phyloP scores from a whole-genome alignment of 35 echinoderm and acorn worm species.

The Ophioderma brevispina region DNA sequence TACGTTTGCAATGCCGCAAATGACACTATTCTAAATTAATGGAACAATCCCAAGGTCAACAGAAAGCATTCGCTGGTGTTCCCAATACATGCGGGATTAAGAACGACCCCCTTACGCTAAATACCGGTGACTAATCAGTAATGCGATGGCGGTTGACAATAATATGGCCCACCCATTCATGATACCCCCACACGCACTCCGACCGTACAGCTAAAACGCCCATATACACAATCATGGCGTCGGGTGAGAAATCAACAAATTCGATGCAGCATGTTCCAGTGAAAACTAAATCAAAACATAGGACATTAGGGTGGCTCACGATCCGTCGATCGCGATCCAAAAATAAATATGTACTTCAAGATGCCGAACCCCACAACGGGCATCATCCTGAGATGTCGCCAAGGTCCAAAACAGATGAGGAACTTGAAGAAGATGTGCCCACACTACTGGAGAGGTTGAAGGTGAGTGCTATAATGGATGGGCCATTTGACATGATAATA shows the following conservation, averaged over 20 bases:
- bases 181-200: not conserved
- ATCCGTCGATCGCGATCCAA: constrained; percentile 39
- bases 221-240: constrained; percentile 9
- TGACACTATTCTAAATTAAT: too few relatives aligned
- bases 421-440: constrained; percentile 26
- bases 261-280: not conserved
- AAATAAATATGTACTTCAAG: constrained; percentile 48
- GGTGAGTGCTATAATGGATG: too few relatives aligned
- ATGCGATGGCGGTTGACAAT: not conserved
- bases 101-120: not conserved
- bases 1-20: too few relatives aligned
- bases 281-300: constrained; percentile 23
- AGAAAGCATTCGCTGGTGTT: too few relatives aligned
- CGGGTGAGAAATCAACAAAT: not conserved
- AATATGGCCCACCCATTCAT: constrained; percentile 5
- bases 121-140: not conserved
- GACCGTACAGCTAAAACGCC: not conserved
- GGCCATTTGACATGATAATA: too few relatives aligned
- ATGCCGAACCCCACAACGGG: constrained; percentile 26
- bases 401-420: not conserved
- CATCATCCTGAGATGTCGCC: constrained; percentile 14
- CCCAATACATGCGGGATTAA: too few relatives aligned
- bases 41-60: too few relatives aligned
- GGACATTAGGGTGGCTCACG: constrained; percentile 41
- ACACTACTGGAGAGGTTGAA: constrained; percentile 40